These are phyloP conservation scores for Drosophila yooni DNA, from an alignment of 2,888 invertebrate genomes.

Conservation along the genomic window DNA sequence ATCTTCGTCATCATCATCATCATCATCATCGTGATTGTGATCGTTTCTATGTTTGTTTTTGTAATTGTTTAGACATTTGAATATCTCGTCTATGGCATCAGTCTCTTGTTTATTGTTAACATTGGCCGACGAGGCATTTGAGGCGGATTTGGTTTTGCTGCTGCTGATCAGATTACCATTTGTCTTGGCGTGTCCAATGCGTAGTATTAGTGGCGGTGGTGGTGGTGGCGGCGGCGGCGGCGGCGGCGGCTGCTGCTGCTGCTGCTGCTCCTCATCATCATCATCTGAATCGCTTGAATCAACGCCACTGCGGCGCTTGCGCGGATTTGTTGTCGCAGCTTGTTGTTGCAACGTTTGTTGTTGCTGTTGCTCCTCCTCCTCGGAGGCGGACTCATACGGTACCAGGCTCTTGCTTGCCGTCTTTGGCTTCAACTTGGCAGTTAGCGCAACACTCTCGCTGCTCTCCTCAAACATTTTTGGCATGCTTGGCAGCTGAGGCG, in stretches of 20 bases:
- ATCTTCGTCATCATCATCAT: conserved; percentile 11
- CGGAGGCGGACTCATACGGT: conserved; percentile 88
- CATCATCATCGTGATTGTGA: conserved; percentile 32
- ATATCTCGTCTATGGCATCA: conserved; percentile 82
- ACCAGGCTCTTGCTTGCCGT: conserved; percentile 85
- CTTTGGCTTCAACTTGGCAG: conserved; percentile 67
- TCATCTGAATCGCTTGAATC: conserved; percentile 63
- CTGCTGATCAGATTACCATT: conserved; percentile 42
- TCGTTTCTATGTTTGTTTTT: conserved; percentile 46
- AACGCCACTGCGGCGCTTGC: conserved; percentile 70
- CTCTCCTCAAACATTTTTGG: conserved; percentile 76
- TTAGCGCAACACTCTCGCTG: conserved; percentile 36
- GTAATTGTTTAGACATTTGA: conserved; percentile 66
- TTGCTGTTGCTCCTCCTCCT: conserved; percentile 68
- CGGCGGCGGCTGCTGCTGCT: conserved; percentile 33
- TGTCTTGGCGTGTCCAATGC: conserved; percentile 62
- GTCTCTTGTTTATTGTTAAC: conserved; percentile 73
- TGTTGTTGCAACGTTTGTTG: conserved; percentile 16
- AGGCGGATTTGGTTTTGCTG: conserved; percentile 51
- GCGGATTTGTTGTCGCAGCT: conserved; percentile 50
- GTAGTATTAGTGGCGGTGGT: conserved; percentile 17
- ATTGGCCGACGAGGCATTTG: conserved; percentile 59
- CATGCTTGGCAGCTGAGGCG: conserved; percentile 84
- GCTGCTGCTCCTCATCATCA: conserved; percentile 34
- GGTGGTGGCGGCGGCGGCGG: conserved; percentile 8